Conservation (phyloP, 2,888 invertebrate genomes). For the Polyommatus iphigenia region DNA sequence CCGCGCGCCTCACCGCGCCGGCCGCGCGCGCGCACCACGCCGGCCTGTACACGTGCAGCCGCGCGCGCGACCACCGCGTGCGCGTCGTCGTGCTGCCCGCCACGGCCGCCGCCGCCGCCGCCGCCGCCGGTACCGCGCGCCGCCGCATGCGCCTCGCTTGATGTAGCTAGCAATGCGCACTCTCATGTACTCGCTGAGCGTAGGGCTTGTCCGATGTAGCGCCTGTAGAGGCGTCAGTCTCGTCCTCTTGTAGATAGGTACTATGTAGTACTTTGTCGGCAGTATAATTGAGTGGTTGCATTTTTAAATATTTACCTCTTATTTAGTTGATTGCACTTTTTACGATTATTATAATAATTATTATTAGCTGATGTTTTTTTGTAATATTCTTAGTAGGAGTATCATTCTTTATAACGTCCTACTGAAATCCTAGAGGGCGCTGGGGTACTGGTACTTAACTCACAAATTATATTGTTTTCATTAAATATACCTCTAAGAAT, state of each 20-base stretch:
- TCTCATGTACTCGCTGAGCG: conserved; percentile 33
- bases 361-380: not conserved
- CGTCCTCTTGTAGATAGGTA: conserved; percentile 30
- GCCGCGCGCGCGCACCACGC: conserved; percentile 55
- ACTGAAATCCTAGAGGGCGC: too few species aligned
- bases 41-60: conserved; percentile 61
- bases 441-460: too few species aligned
- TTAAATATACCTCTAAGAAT: too few species aligned
- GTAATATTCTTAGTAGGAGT: not conserved
- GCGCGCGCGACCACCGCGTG: conserved; percentile 51
- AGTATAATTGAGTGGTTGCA: not conserved
- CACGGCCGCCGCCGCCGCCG: conserved; percentile 42
- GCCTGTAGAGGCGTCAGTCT: conserved; percentile 34
- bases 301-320: not conserved
- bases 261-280: not conserved
- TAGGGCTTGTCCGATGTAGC: conserved; percentile 24
- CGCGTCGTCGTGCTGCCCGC: conserved; percentile 53
- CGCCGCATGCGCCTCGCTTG: conserved; percentile 40
- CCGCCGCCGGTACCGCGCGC: conserved; percentile 37
- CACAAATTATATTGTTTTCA: too few species aligned
- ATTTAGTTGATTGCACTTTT: not conserved
- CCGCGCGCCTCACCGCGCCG: conserved; percentile 53
- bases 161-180: conserved; percentile 29
- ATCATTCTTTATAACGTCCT: not conserved
- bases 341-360: not conserved